A percentile compares a stretch with the other conserved stretches of the same genome.
Conservation (phyloP, 2,888 invertebrate genomes). For the Lasius platythorax region DNA sequence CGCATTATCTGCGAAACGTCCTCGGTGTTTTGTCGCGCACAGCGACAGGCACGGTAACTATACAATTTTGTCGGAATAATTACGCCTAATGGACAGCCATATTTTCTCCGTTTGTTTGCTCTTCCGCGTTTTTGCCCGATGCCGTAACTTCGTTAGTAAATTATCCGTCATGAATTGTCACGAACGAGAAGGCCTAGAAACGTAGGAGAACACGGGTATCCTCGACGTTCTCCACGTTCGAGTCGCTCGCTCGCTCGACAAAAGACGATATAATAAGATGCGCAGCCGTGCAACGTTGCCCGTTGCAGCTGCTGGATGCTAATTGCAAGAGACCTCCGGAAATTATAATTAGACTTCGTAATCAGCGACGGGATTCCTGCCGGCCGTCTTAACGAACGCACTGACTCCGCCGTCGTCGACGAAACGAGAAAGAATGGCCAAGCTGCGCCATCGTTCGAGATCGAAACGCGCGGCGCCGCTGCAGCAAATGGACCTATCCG, state of each 20-base stretch:
- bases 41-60: conserved; percentile 13
- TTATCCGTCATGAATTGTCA: conserved; percentile 3
- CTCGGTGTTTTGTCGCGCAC: neutral
- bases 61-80: conserved; percentile 19
- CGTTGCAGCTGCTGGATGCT: conserved; percentile 74
- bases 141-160: conserved; percentile 11
- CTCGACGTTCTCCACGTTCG: neutral
- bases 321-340: conserved; percentile 68
- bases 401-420: conserved; percentile 34
- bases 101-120: conserved; percentile 29
- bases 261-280: conserved; percentile 74
- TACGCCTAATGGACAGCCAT: conserved; percentile 13
- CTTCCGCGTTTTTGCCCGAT: neutral
- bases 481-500: conserved; percentile 41
- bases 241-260: conserved; percentile 43
- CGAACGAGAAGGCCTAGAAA: neutral
- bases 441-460: conserved; percentile 46
- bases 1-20: neutral
- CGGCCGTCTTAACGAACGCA: conserved; percentile 70
- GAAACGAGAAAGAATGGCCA: conserved; percentile 51
- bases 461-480: conserved; percentile 43
- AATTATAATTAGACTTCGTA: conserved; percentile 73
- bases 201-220: neutral
- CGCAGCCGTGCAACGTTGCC: conserved; percentile 65
- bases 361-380: conserved; percentile 68